These are phyloP conservation scores for Nymphalis c-album DNA, from an alignment of 2,888 invertebrate species.

Conservation along the genomic window DNA sequence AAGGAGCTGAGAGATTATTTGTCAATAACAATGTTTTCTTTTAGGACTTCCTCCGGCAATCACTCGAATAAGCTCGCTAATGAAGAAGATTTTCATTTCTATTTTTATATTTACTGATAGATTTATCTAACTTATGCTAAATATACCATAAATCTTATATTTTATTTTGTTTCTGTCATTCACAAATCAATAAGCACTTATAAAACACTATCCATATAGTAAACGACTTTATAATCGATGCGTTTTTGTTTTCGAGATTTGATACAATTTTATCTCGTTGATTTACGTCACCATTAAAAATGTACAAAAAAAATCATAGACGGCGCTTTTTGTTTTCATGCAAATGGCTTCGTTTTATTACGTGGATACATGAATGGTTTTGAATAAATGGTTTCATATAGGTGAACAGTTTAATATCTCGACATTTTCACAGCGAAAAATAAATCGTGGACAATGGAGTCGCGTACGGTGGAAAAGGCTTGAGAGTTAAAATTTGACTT, in stretches of 20 bases:
- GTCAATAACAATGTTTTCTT: slow-evolving; percentile 72
- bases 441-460: slow-evolving; percentile 37
- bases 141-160: neutral
- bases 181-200: too few species aligned
- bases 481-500: slow-evolving; percentile 7
- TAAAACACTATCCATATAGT: too few species aligned
- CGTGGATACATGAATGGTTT: slow-evolving; percentile 39
- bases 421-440: slow-evolving; percentile 35
- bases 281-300: slow-evolving; percentile 68
- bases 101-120: neutral
- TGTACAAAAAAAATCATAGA: slow-evolving; percentile 61
- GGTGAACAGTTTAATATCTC: slow-evolving; percentile 39
- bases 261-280: slow-evolving; percentile 60
- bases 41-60: slow-evolving; percentile 52
- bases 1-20: slow-evolving; percentile 62
- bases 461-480: slow-evolving; percentile 12
- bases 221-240: slow-evolving; percentile 17
- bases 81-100: neutral
- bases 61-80: neutral
- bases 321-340: slow-evolving; percentile 54
- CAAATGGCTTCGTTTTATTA: slow-evolving; percentile 60
- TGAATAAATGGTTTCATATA: slow-evolving; percentile 43
- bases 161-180: neutral
- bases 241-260: slow-evolving; percentile 46
- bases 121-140: neutral